Evolutionary conservation across 2,888 invertebrate genomes (phyloP).

Genomic region (Parnassius apollo): DNA sequence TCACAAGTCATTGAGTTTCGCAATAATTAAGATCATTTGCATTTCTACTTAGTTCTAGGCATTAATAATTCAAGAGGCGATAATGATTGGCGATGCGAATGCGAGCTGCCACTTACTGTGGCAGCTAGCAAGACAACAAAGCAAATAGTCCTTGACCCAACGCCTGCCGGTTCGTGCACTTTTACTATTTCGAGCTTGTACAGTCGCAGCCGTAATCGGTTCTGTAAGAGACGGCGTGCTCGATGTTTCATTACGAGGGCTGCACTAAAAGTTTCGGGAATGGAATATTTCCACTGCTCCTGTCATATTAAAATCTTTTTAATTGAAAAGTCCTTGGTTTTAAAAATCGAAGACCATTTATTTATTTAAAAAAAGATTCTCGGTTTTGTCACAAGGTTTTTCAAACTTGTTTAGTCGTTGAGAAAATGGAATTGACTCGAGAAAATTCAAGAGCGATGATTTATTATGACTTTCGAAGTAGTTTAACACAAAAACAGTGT

Average conservation of each 20-base stretch:
- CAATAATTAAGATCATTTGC: slow-evolving; percentile 14
- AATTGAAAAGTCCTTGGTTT: too few species aligned
- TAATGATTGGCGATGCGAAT: slow-evolving; percentile 30
- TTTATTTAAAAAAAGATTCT: too few species aligned
- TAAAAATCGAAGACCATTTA: too few species aligned
- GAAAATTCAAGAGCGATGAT: too few species aligned
- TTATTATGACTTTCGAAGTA: too few species aligned
- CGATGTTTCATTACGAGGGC: slow-evolving; percentile 23
- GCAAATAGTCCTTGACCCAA: slow-evolving; percentile 65
- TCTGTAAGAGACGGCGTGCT: slow-evolving; percentile 15
- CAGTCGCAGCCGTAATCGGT: slow-evolving; percentile 40
- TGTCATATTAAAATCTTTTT: too few species aligned
- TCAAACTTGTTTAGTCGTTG: too few species aligned
- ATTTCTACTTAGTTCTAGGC: slow-evolving; percentile 4
- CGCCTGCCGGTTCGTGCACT: slow-evolving; percentile 52
- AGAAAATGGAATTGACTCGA: too few species aligned
- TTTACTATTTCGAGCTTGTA: slow-evolving; percentile 56
- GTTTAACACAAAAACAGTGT: too few species aligned
- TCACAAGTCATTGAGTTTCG: slow-evolving; percentile 20
- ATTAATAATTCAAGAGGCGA: slow-evolving; percentile 27
- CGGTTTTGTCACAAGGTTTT: too few species aligned
- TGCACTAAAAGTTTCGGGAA: too few species aligned
- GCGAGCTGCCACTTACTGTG: slow-evolving; percentile 13
- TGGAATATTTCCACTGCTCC: too few species aligned
- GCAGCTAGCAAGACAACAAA: slow-evolving; percentile 47